Evolutionary conservation across 2,113 vertebrate genomes (phyloP), one percentile per base, ranked within the genome.

Genomic region (Indicator indicator): DNA sequence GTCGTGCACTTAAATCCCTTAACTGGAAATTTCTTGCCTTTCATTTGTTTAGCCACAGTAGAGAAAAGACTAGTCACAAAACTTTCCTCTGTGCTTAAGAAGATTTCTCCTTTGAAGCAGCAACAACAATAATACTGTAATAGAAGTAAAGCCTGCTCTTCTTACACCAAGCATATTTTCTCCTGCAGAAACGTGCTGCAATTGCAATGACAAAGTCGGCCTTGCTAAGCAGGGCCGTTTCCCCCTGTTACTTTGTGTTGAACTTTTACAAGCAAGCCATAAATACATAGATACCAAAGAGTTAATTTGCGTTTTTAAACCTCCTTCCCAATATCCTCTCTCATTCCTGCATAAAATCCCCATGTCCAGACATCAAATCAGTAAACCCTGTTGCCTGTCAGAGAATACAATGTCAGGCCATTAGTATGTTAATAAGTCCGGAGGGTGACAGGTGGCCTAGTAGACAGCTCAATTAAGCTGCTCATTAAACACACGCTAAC

Each of bases 401-500:
- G 98, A 97, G 98, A 98, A 98, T 98, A 99, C 99, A 99, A 99
- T 99, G 98, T 99, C 98, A 97, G 97, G 98, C 98, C 99, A 99
- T 99, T 99, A 99, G 99, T 99, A 99, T 99, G 99, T 98, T 99
- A 99, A 99, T 99, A 99, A 99, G 99, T 98, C 98, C 97, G 98
- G 95, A 97, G 99, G 98, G 98, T 98, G 99, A 99, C 99, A 99
- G 99, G 99, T 99, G 99, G 99, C 98, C 98, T 96, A 97, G 98
- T 98, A 99, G 99, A 99, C 99, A 98, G 99, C 99, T 99, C 99
- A 99, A 99, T 99, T 99, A 99, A 99, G 99, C 98, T 98, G 98
- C 99, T 99, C 99, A 99, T 99, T 99, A 99, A 99, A 99, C 98
- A 98, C 98, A 98, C 98, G 99, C 99, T 99, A 99, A 99, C 98